These are phyloP conservation scores for Smutsia gigantea DNA, from an alignment of 2,797 vertebrate species.

Conservation along the genomic window DNA sequence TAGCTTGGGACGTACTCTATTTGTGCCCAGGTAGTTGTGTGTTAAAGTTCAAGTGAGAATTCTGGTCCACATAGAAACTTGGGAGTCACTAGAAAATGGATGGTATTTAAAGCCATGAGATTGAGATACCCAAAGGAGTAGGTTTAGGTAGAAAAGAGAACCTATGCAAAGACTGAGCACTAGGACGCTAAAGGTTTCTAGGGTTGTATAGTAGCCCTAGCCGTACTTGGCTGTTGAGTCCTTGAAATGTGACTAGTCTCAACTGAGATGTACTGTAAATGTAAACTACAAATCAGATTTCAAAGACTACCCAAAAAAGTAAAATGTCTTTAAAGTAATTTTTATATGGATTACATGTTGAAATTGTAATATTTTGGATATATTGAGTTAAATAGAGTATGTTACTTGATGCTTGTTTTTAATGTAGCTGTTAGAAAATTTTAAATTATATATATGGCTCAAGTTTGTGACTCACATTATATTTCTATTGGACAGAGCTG, in stretches of 20 bases:
- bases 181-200: not conserved
- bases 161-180: not conserved
- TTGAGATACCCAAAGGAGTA: not conserved
- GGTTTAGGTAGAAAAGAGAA: not conserved
- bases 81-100: not conserved
- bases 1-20: not conserved
- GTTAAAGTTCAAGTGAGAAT: not conserved
- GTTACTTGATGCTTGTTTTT: not conserved
- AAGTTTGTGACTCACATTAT: slow-evolving; percentile 11
- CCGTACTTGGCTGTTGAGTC: not conserved
- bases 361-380: not conserved
- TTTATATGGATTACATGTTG: not conserved
- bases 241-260: not conserved
- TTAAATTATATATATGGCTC: not conserved
- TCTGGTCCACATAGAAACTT: not conserved
- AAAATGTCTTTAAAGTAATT: not conserved
- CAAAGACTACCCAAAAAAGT: not conserved
- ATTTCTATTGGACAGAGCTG: not conserved
- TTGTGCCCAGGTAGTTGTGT: not conserved
- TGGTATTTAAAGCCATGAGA: slow-evolving; percentile 7
- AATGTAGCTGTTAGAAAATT: slow-evolving; percentile 24
- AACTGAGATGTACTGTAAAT: not conserved
- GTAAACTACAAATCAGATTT: not conserved
- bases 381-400: slow-evolving; percentile 27
- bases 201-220: not conserved